Conservation (phyloP, 2,113 vertebrate genomes). For the Ceyx margarethae region DNA sequence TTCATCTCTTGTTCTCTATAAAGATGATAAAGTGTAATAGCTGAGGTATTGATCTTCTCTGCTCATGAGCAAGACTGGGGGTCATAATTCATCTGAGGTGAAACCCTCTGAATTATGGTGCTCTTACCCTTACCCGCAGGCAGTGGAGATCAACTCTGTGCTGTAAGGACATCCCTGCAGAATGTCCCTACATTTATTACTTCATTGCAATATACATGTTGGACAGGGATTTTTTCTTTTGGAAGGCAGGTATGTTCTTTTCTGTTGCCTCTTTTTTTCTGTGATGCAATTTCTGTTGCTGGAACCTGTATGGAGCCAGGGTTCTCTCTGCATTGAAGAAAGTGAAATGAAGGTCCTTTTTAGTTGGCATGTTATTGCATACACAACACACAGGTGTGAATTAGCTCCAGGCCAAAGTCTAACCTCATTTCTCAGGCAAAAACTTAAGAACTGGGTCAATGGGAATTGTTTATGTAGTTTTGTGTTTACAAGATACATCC, state of each 20-base stretch:
- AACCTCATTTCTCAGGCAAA: not conserved
- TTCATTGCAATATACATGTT: not conserved
- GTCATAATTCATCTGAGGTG: not conserved
- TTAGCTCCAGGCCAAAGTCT: conserved; percentile 7
- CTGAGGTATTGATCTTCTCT: not conserved
- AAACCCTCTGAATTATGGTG: not conserved
- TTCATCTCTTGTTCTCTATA: not conserved
- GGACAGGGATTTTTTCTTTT: not conserved
- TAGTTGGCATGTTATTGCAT: not conserved
- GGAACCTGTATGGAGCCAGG: not conserved
- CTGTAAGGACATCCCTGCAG: not conserved
- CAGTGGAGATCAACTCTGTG: not conserved
- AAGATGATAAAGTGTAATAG: not conserved
- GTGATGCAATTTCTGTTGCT: not conserved
- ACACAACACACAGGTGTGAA: not conserved
- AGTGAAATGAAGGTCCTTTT: not conserved
- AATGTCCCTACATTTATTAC: not conserved
- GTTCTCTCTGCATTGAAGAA: not conserved
- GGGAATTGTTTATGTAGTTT: not conserved
- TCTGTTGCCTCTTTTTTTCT: not conserved
- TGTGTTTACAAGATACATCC: not conserved
- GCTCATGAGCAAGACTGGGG: not conserved
- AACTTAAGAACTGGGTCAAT: not conserved
- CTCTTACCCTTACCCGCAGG: not conserved
- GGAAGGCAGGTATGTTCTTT: not conserved